phyloP scores from a whole-genome alignment of 2,113 vertebrate genomes.

The Equus quagga region DNA sequence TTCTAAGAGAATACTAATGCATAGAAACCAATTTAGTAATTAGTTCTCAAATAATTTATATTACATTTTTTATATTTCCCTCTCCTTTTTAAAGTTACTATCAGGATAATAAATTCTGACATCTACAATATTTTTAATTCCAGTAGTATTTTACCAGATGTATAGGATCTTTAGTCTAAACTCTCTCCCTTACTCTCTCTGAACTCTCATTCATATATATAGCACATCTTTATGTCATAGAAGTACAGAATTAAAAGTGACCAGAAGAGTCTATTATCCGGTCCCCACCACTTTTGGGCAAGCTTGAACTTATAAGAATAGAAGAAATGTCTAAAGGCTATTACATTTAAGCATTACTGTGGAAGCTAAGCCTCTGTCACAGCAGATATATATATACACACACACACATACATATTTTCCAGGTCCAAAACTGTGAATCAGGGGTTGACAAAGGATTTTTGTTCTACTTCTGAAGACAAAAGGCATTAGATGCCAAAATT shows the following conservation, averaged over 20 bases:
- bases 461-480: neutral
- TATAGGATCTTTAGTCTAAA: neutral
- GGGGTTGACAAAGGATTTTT: neutral
- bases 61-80: neutral
- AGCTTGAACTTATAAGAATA: neutral
- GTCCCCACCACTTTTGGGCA: neutral
- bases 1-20: neutral
- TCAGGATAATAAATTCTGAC: conserved; percentile 12
- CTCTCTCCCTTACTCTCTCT: neutral
- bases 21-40: neutral
- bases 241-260: conserved; percentile 28
- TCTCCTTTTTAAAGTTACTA: neutral
- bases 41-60: neutral
- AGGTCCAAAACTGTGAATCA: neutral
- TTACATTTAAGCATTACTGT: neutral
- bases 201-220: neutral
- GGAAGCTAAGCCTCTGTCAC: neutral
- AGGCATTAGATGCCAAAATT: neutral
- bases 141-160: neutral
- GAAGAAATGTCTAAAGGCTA: neutral
- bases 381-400: neutral
- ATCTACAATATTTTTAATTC: neutral
- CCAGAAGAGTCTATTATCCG: neutral
- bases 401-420: neutral
- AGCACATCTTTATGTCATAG: neutral